Percentiles rank a stretch among this genome's conserved stretches.
phyloP scores from a whole-genome alignment of 2,888 invertebrate species.

The Endomychus coccineus region DNA sequence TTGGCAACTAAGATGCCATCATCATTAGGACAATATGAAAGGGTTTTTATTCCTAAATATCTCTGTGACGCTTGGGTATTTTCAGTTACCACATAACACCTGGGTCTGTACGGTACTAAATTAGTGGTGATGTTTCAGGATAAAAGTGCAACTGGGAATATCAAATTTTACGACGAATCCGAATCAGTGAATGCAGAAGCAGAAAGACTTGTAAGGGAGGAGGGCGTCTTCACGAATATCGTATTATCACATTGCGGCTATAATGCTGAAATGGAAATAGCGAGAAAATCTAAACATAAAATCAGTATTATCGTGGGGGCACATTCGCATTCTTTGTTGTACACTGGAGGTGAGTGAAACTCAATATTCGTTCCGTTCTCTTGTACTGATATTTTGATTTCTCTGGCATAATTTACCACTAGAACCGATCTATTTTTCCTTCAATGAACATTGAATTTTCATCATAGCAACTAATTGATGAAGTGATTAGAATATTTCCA shows the following conservation, averaged over 20 bases:
- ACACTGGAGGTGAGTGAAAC: constrained; percentile 48
- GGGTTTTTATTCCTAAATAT: constrained; percentile 63
- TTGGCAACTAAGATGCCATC: no score
- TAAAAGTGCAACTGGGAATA: constrained; percentile 56
- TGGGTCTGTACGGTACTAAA: no score
- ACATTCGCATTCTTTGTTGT: constrained; percentile 75
- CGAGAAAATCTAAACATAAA: constrained; percentile 53
- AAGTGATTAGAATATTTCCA: no score
- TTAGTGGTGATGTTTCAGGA: constrained; percentile 51
- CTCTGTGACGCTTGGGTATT: constrained; percentile 53
- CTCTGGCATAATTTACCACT: no score
- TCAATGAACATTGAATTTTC: no score
- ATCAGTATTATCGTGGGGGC: constrained; percentile 81
- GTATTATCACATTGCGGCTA: constrained; percentile 76
- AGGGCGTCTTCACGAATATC: constrained; percentile 69
- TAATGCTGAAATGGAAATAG: constrained; percentile 59
- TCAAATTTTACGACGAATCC: constrained; percentile 64
- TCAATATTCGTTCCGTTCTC: no score
- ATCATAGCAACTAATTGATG: no score
- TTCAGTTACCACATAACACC: no score
- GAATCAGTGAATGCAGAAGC: constrained; percentile 61
- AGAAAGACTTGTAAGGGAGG: constrained; percentile 48
- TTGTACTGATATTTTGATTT: no score
- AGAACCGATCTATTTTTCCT: no score
- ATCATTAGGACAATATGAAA: no score